Evolutionary conservation across 2,113 vertebrate genomes (phyloP).

Genomic region (Oceanodroma tethys): DNA sequence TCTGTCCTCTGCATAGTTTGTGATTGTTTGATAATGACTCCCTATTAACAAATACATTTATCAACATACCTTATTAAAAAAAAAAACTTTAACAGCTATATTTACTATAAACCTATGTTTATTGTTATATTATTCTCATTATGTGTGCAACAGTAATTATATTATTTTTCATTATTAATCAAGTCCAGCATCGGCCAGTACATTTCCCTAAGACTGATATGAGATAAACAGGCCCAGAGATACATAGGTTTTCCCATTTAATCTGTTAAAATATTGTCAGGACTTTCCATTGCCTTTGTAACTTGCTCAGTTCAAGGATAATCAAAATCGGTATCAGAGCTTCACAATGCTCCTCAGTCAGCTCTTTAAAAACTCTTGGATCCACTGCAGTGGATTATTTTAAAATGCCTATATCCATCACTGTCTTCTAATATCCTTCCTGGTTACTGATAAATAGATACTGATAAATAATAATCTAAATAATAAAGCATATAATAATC

Average conservation of each 20-base stretch:
- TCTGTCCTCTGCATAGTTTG: neutral
- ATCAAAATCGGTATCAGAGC: neutral
- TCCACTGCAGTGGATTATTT: neutral
- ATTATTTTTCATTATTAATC: neutral
- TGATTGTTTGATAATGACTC: neutral
- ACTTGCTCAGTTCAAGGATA: neutral
- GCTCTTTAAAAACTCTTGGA: neutral
- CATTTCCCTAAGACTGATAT: neutral
- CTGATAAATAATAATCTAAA: neutral
- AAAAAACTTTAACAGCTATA: neutral
- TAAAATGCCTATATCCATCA: neutral
- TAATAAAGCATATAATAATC: neutral
- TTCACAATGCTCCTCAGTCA: neutral
- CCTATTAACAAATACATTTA: neutral
- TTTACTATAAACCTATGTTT: neutral
- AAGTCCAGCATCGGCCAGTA: neutral
- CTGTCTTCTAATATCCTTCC: neutral
- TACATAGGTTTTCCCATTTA: neutral
- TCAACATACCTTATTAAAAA: neutral
- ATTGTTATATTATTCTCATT: neutral
- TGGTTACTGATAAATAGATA: neutral
- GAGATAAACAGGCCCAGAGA: neutral
- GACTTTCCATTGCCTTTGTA: neutral
- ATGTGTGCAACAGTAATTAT: neutral
- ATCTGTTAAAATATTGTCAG: neutral